Base-by-base conservation (phyloP, 2,113 vertebrate genomes). In the Egretta garzetta region DNA sequence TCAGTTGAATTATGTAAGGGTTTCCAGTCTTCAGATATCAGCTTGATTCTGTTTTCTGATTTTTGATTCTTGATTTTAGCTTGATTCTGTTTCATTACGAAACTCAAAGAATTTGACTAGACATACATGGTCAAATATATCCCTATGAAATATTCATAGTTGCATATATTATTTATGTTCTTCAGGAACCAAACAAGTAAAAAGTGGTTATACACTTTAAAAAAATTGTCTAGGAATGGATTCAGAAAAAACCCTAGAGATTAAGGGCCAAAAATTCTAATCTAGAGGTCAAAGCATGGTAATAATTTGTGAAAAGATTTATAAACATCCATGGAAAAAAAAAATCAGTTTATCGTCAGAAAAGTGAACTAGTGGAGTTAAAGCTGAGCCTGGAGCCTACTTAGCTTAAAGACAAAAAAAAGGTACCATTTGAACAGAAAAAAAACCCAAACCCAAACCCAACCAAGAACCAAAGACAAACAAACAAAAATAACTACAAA, bases 171-270 rank as follows among this genome's bases (percentile, higher is more conserved):
- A 33, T 43, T 45, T 39, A 68, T n/a, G 3, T 59, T 73, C 27
- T 79, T 80, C 30, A 45, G 19, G 37, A 22, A 23, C 9, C 14
- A 30, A 24, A 5, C 33, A 8, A 39, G 56, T 53, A 5, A 63
- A 75, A 86, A 74, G 18, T 3, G 0, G 1, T 85, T 66, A 20
- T 22, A n/a, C 4, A 47, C 2, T 47, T 50, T 0, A 16, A 63
- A 85, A 45, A 45, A 56, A 30, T 2, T 70, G 13, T 33, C 12
- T n/a, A 67, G 17, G 9, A 89, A 24, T 32, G 3, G 8, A 53
- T 66, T 85, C 2, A 66, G 28, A 30, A 80, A 58, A 77, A 43
- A n/a, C 18, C 21, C 4, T 33, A 66, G 8, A 41, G 3, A 35
- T 50, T 45, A 64, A 56, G 12, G 50, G 11, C n/a, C 7, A 79